phyloP scores from a whole-genome alignment of 2,113 vertebrate genomes.

The Lontra canadensis region DNA sequence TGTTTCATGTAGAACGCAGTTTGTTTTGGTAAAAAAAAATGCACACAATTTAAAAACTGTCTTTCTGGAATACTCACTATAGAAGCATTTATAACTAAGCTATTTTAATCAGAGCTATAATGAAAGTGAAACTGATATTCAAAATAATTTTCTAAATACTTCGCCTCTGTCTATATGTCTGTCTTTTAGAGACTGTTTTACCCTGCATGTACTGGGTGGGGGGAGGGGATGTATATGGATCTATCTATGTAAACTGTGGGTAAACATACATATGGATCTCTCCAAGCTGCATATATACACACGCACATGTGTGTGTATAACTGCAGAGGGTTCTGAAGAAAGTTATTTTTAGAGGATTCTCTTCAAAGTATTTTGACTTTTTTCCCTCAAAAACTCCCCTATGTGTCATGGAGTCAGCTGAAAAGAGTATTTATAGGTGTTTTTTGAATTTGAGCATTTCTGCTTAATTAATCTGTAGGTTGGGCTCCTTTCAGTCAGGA shows the following conservation, averaged over 20 bases:
- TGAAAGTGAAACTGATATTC: conserved; percentile 71
- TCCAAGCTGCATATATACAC: background rate
- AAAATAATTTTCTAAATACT: conserved; percentile 43
- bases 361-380: conserved; percentile 42
- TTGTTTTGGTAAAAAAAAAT: conserved; percentile 27
- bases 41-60: background rate
- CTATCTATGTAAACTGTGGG: background rate
- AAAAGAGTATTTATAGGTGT: conserved; percentile 42
- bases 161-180: background rate
- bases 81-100: background rate
- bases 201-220: background rate
- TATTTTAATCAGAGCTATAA: conserved; percentile 47
- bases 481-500: background rate
- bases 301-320: background rate
- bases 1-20: background rate
- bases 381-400: conserved; percentile 3
- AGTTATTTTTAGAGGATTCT: conserved; percentile 43
- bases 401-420: background rate
- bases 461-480: background rate
- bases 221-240: background rate
- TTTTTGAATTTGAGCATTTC: conserved; percentile 31
- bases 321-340: background rate
- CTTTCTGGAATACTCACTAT: background rate
- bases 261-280: background rate
- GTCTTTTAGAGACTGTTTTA: background rate